Base-by-base conservation (phyloP, 1,140 invertebrate genomes). In the Papilio glaucus region DNA sequence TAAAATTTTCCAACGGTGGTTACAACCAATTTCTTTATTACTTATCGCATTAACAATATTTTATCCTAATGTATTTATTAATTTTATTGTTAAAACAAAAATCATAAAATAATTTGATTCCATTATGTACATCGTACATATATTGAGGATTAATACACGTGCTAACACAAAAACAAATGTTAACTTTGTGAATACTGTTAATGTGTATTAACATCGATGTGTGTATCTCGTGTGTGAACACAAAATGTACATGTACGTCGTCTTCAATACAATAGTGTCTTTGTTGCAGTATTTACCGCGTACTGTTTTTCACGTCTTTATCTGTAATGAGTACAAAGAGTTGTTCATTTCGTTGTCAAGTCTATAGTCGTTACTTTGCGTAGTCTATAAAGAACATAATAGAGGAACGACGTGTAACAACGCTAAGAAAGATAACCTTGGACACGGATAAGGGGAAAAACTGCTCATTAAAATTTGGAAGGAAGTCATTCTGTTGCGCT, bases 301-400 rank as follows among this genome's bases (percentile, higher is more conserved):
- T 10, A 57, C 1, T 24, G 49, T 57, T 57, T 57, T 57, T 57
- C 49, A 57, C 49, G 24, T 57, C 49, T 57, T 57, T 57, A 57
- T 57, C 49, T 57, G 4, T 57, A 57, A 57, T 57, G 21, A 49
- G 10, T 57, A 57, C 49, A 57, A 57, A 57, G 49, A 18, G 49
- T 57, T 57, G 49, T 57, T 57, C 24, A 57, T 57, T 57, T 57
- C 49, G 18, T 57, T 57, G 49, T 57, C 49, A 57, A 57, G 49
- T 26, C 21, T 26, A 57, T 57, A 57, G 21, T 26, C 10, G 18
- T 57, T 24, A 24, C 18, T 57, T 18, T 57, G 21, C 49, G 21
- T 12, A 24, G 24, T 57, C 4, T 3, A 7, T 49, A 21, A 49
- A 8, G 45, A 49, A 49, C 18, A 49, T 49, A 49, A 21, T 49